Conservation (phyloP, 2,797 vertebrate species). For the Cirrhinus molitorella region DNA sequence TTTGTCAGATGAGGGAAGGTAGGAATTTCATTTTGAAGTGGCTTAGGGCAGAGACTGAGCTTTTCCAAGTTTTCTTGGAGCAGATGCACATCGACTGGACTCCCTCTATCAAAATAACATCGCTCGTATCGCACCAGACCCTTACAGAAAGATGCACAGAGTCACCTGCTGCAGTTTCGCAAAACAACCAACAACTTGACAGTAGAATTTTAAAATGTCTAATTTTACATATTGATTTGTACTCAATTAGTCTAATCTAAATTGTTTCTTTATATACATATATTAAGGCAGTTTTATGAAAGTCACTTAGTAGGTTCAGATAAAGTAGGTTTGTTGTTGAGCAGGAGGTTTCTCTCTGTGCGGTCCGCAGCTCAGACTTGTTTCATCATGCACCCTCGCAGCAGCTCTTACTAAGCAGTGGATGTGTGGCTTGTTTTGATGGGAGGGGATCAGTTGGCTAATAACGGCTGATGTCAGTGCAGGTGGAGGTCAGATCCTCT, state of each 20-base stretch:
- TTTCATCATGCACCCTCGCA: slow-evolving; percentile 62
- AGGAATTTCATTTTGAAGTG: slow-evolving; percentile 92
- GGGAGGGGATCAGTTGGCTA: slow-evolving; percentile 55
- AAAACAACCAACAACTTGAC: neutral
- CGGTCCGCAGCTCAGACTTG: slow-evolving; percentile 58
- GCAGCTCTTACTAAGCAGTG: slow-evolving; percentile 56
- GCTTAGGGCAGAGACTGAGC: slow-evolving; percentile 78
- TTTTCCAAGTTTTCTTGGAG: slow-evolving; percentile 82
- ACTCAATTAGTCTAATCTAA: slow-evolving; percentile 46
- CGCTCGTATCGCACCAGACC: slow-evolving; percentile 72
- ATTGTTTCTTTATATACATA: slow-evolving; percentile 58
- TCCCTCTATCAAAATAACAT: slow-evolving; percentile 78
- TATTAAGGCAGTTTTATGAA: slow-evolving; percentile 29
- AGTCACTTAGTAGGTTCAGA: slow-evolving; percentile 49
- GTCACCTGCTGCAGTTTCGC: neutral
- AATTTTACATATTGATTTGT: neutral
- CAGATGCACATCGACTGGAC: slow-evolving; percentile 84
- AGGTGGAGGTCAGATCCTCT: slow-evolving; percentile 77
- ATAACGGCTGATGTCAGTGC: slow-evolving; percentile 79
- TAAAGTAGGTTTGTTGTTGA: slow-evolving; percentile 62
- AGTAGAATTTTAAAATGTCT: neutral
- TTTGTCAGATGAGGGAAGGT: slow-evolving; percentile 74
- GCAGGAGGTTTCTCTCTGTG: slow-evolving; percentile 59
- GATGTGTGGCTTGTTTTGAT: slow-evolving; percentile 47
- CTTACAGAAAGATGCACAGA: slow-evolving; percentile 57